Conservation (phyloP, 1,140 invertebrate genomes). For the Phenacoccus solenopsis region DNA sequence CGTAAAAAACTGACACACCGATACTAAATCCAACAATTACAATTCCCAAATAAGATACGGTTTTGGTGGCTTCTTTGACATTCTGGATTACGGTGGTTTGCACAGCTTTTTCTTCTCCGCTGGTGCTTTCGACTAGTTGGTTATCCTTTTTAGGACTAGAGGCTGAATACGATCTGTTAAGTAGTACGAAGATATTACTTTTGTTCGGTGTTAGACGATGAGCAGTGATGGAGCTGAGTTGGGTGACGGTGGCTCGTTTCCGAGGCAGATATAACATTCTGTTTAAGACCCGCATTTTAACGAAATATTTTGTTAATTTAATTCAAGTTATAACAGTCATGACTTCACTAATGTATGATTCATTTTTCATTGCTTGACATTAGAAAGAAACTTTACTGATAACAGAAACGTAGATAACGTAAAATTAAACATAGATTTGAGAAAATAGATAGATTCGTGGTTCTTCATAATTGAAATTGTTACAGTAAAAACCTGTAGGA, state of each 20-base stretch:
- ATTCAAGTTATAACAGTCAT: no score
- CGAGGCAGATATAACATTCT: neutral
- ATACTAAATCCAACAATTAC: constrained; percentile 63
- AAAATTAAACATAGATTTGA: no score
- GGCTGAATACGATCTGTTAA: neutral
- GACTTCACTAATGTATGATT: no score
- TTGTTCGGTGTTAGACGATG: neutral
- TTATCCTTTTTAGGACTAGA: neutral
- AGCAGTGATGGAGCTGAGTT: neutral
- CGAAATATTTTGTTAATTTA: no score
- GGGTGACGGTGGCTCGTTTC: neutral
- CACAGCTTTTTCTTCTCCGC: constrained; percentile 28
- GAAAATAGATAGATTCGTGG: no score
- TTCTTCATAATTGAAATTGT: no score
- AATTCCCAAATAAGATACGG: constrained; percentile 65
- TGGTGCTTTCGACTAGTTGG: neutral
- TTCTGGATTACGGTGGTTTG: constrained; percentile 50
- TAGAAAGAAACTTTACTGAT: no score
- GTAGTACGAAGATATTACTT: neutral
- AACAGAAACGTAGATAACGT: no score
- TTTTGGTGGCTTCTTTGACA: constrained; percentile 79
- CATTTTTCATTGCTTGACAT: no score
- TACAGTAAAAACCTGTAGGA: no score
- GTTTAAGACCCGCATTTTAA: neutral
- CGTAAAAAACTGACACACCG: constrained; percentile 64